Percentiles rank a stretch among this genome's conserved stretches.
Evolutionary conservation across 2,113 vertebrate genomes (phyloP).

Genomic region (Notiomystis cincta): DNA sequence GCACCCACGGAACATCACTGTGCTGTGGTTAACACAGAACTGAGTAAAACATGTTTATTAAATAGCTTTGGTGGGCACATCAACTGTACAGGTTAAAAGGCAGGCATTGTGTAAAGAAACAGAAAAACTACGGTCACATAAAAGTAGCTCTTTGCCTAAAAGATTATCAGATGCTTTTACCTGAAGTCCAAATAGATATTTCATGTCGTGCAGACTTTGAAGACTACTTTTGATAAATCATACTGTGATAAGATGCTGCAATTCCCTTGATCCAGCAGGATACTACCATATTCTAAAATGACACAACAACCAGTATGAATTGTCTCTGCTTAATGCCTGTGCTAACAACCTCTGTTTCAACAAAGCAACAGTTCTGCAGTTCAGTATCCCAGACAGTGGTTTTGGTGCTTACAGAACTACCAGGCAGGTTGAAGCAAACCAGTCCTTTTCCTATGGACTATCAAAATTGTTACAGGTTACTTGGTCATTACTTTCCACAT

Average conservation of each 20-base stretch:
- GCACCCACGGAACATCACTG: neutral
- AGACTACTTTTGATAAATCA: neutral
- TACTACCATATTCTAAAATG: neutral
- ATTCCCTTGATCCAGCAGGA: neutral
- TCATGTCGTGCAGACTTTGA: neutral
- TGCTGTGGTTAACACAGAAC: neutral
- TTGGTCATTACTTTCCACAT: neutral
- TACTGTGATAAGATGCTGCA: neutral
- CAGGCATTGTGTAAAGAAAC: neutral
- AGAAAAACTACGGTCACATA: neutral
- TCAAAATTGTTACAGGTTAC: neutral
- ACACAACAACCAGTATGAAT: neutral
- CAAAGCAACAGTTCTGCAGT: neutral
- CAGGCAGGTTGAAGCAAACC: neutral
- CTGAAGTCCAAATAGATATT: neutral
- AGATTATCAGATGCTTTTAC: neutral
- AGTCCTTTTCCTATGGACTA: neutral
- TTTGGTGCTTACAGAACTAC: neutral
- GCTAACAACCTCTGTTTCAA: neutral
- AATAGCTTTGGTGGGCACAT: neutral
- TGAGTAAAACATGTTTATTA: neutral
- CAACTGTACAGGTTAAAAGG: neutral
- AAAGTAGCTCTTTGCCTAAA: neutral
- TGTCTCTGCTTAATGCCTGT: neutral
- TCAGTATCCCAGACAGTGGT: neutral